Evolutionary conservation across 2,888 invertebrate species (phyloP), one percentile per base, ranked within the genome.

Genomic region (Athalia rosae): DNA sequence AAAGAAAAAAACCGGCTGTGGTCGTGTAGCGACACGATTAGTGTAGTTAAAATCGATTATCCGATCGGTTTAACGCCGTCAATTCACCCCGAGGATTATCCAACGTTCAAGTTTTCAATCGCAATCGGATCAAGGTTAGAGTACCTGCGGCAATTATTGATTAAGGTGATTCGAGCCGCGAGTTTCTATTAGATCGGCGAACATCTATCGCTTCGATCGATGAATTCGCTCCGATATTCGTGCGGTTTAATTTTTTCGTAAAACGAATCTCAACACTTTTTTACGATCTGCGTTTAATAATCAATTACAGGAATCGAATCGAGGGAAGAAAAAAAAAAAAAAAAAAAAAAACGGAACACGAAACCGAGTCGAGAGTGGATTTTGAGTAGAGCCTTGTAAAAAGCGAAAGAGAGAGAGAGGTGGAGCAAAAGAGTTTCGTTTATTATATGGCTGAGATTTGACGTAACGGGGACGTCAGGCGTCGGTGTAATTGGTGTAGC

Each of bases 401-500:
- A n/a, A 53, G 7, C 7, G 4, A 53, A 53, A 48, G 66, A 53
- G n/a, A 53, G 7, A 7, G 4, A 53, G 53, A 48, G 66, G 13
- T 66, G 66, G 13, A 48, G 15, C 50, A 11, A 6, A 53, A 53
- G 53, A 6, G 8, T 50, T 67, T 53, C 50, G 67, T 67, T 53
- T 67, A 67, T 50, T 48, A 53, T 71, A n/a, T 71, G 11, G 13
- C 13, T 6, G 13, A 67, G 58, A 48, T 61, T 74, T 61, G 41
- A 61, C 59, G 41, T 47, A 48, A 61, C 61, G 28, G 28, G 74
- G 4, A 74, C 48, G 28, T 11, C 74, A 15, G 15, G 48, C 41
- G 48, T 61, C 61, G 58, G 48, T 61, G 59, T 74, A 74, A 74
- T 74, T 74, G 74, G 59, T 61, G 67, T 67, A 11, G 67, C 67